These are phyloP conservation scores for Prolemur simus DNA, from an alignment of 2,113 vertebrate genomes.

Conservation along the genomic window DNA sequence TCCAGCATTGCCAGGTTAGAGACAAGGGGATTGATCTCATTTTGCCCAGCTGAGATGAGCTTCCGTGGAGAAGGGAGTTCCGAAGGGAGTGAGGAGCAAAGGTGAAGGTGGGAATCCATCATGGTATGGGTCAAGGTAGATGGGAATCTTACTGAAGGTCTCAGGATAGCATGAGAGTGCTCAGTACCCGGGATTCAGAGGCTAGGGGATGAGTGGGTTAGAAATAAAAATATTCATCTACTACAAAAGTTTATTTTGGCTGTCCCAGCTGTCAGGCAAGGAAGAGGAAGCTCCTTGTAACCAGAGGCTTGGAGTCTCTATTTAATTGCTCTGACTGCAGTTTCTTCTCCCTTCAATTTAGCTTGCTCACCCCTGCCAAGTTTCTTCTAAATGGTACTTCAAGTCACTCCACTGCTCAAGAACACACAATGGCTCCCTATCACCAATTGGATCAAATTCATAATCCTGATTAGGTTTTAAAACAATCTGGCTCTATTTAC, in stretches of 20 bases:
- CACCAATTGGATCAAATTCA: not conserved
- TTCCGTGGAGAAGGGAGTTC: not conserved
- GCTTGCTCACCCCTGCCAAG: not conserved
- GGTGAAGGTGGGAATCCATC: not conserved
- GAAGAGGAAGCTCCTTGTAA: not conserved
- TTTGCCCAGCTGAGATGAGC: not conserved
- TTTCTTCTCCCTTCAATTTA: not conserved
- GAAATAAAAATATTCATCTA: not conserved
- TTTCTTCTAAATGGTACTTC: not conserved
- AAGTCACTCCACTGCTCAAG: not conserved
- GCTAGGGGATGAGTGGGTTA: not conserved
- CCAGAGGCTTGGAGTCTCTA: not conserved
- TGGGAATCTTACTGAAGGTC: not conserved
- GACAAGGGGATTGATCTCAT: not conserved
- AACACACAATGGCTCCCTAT: not conserved
- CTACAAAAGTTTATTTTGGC: not conserved
- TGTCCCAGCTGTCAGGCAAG: not conserved
- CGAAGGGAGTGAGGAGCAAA: not conserved
- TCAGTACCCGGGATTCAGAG: not conserved
- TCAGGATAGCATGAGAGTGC: not conserved
- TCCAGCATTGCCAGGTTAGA: not conserved
- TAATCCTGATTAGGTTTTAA: not conserved
- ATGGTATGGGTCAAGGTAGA: rapidly evolving
- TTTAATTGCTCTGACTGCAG: not conserved
- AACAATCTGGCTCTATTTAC: not conserved